Percentiles rank a stretch among this genome's conserved stretches.
Conservation (phyloP, 1,140 invertebrate genomes). For the Thereuonema tuberculata region DNA sequence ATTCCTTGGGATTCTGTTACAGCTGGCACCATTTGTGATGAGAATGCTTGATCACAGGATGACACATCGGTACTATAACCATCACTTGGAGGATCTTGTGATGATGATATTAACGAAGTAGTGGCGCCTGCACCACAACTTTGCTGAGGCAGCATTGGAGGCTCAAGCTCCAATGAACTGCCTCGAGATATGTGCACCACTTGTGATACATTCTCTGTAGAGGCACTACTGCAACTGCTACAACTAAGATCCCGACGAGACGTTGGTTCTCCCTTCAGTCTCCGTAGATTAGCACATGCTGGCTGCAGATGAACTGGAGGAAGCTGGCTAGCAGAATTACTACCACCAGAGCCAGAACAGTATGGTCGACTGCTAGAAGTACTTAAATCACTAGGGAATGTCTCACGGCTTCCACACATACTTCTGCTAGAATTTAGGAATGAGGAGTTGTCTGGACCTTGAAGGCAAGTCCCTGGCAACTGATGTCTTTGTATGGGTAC, state of each 20-base stretch:
- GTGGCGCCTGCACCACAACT: background rate
- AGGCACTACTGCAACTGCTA: constrained; percentile 7
- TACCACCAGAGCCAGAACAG: background rate
- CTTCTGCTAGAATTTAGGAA: background rate
- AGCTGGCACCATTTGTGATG: background rate
- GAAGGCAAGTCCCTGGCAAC: background rate
- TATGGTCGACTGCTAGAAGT: background rate
- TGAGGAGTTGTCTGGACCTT: background rate
- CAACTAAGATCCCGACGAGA: constrained; percentile 5
- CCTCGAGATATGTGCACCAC: background rate
- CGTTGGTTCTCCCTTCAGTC: background rate
- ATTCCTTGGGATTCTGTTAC: background rate
- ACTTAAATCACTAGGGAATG: background rate
- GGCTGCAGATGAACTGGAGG: constrained; percentile 7
- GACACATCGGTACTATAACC: background rate
- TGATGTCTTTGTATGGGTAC: no score
- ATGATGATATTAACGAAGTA: background rate
- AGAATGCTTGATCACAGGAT: background rate
- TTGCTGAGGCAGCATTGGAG: background rate
- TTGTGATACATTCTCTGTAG: background rate
- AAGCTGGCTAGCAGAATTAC: background rate
- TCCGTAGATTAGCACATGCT: background rate
- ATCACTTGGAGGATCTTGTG: background rate
- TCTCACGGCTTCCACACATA: constrained; percentile 1
- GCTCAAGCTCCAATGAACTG: background rate